Evolutionary conservation across 92 coral and sea anemone genomes (phyloP).

Genomic region (Epizoanthus rinbou): DNA sequence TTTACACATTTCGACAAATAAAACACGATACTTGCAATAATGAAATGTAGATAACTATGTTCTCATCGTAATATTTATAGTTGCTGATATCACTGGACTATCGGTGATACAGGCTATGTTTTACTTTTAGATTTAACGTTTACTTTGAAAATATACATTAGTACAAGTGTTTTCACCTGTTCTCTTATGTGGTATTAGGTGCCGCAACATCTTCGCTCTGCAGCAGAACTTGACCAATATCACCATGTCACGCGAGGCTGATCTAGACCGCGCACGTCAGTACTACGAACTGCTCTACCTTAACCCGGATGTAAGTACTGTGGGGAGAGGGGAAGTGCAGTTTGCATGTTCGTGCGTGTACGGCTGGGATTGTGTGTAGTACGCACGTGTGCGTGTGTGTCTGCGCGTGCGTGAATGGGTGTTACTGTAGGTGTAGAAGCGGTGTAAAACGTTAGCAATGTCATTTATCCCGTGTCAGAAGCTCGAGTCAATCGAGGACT

Average conservation of each 20-base stretch:
- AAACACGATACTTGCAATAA: too few species aligned
- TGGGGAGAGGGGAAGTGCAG: neutral
- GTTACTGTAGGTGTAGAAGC: too few species aligned
- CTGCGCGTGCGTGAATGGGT: too few species aligned
- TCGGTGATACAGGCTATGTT: neutral
- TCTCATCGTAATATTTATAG: too few species aligned
- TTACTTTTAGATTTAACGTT: neutral
- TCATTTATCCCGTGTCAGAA: too few species aligned
- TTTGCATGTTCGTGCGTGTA: neutral
- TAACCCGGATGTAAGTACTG: slow-evolving; percentile 91
- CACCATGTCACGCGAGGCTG: slow-evolving; percentile 96
- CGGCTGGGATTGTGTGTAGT: too few species aligned
- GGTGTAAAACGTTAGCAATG: too few species aligned
- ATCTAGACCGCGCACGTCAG: slow-evolving; percentile 92
- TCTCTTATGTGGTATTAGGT: slow-evolving; percentile 51
- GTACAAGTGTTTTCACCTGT: neutral
- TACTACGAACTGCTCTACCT: slow-evolving; percentile 92
- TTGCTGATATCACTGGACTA: too few species aligned
- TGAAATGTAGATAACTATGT: too few species aligned
- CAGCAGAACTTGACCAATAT: slow-evolving; percentile 96
- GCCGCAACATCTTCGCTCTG: slow-evolving; percentile 95
- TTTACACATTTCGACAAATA: too few species aligned
- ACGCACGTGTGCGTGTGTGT: too few species aligned
- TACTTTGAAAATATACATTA: neutral
- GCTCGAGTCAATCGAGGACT: too few species aligned